phyloP scores from a whole-genome alignment of 2,113 vertebrate genomes.

The Triplophysa dalaica region DNA sequence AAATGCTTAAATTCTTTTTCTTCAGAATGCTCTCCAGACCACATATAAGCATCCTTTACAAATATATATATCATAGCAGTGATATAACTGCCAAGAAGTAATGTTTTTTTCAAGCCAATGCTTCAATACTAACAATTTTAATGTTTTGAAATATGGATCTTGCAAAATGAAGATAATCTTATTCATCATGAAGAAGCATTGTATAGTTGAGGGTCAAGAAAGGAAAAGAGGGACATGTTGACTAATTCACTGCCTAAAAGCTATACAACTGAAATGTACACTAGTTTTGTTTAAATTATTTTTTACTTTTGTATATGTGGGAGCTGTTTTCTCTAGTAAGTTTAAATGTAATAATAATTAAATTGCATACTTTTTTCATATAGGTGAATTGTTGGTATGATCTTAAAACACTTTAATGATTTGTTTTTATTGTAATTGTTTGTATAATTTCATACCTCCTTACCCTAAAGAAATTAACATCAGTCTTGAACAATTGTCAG shows the following conservation, averaged over 20 bases:
- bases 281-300: not conserved
- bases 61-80: not conserved
- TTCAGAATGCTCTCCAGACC: no score
- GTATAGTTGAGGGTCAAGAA: not conserved
- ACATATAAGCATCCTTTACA: not conserved
- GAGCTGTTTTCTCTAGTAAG: not conserved
- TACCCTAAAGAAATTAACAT: not conserved
- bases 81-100: not conserved
- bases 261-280: not conserved
- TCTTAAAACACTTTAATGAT: not conserved
- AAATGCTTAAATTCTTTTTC: no score
- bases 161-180: not conserved
- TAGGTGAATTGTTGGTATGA: not conserved
- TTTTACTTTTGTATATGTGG: not conserved
- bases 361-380: not conserved
- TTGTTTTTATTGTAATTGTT: slow-evolving; percentile 12
- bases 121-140: not conserved
- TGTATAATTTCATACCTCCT: not conserved
- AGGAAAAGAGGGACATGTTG: not conserved
- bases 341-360: not conserved
- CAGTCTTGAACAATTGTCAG: not conserved
- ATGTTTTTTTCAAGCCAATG: not conserved
- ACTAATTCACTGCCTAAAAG: slow-evolving; percentile 2
- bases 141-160: not conserved
- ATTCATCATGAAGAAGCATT: not conserved